These are phyloP conservation scores for Mycalesis mineus DNA, from an alignment of 2,888 invertebrate species.

Conservation along the genomic window DNA sequence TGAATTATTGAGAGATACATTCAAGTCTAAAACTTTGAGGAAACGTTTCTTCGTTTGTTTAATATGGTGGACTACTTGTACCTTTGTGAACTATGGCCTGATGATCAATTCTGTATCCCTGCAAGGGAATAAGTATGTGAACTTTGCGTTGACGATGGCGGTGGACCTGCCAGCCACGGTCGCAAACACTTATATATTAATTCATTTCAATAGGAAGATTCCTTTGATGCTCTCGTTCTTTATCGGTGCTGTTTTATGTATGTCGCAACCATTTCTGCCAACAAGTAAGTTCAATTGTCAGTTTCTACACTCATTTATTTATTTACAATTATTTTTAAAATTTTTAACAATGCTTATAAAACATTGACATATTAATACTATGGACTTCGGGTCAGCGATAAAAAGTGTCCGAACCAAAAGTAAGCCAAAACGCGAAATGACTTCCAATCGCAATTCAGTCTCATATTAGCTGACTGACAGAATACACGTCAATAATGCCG, in stretches of 20 bases:
- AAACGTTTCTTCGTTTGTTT: constrained; percentile 59
- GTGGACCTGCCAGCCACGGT: constrained; percentile 79
- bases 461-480: too few species aligned
- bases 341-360: too few species aligned
- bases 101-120: constrained; percentile 85
- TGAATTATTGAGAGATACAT: constrained; percentile 49
- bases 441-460: too few species aligned
- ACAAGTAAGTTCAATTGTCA: background rate
- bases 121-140: constrained; percentile 86
- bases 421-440: too few species aligned
- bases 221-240: constrained; percentile 76
- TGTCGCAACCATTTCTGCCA: constrained; percentile 73
- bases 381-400: too few species aligned
- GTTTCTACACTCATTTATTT: too few species aligned
- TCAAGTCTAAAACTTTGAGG: constrained; percentile 48
- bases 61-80: constrained; percentile 80
- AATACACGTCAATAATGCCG: too few species aligned
- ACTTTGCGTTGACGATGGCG: constrained; percentile 80
- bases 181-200: constrained; percentile 73
- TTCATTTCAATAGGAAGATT: constrained; percentile 73
- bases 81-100: constrained; percentile 87
- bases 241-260: constrained; percentile 76
- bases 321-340: too few species aligned
- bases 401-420: too few species aligned
- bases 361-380: too few species aligned